phyloP scores from a whole-genome alignment of 2,888 invertebrate species.

The Mayetiola destructor region DNA sequence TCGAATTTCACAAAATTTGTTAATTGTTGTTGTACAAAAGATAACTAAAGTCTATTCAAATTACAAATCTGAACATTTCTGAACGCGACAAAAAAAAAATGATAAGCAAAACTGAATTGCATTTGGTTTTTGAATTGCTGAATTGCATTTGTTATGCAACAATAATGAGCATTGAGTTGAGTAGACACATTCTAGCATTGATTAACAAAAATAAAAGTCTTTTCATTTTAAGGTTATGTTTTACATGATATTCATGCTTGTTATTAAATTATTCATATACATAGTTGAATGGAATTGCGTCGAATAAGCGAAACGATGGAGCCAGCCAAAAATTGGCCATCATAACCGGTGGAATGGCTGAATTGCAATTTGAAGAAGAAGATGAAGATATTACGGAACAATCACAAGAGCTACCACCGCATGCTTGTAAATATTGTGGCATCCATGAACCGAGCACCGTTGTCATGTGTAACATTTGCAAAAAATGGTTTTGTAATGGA shows the following conservation, averaged over 20 bases:
- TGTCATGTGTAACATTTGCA: constrained; percentile 95
- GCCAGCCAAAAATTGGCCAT: constrained; percentile 47
- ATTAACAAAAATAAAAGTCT: too few relatives aligned
- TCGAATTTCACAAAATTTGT: too few relatives aligned
- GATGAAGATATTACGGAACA: constrained; percentile 82
- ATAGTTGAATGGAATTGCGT: constrained; percentile 54
- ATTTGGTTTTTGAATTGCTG: too few relatives aligned
- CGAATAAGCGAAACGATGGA: constrained; percentile 39
- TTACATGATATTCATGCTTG: too few relatives aligned
- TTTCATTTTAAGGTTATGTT: constrained; percentile 12
- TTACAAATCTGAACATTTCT: too few relatives aligned
- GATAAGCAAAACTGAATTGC: neutral
- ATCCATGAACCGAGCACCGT: constrained; percentile 96
- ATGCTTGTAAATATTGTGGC: constrained; percentile 98
- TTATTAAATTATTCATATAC: too few relatives aligned
- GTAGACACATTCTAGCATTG: too few relatives aligned
- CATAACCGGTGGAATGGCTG: constrained; percentile 61
- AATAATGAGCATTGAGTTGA: too few relatives aligned
- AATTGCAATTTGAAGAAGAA: constrained; percentile 89
- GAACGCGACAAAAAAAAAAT: neutral
- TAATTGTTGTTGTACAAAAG: too few relatives aligned
- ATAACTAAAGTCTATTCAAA: too few relatives aligned
- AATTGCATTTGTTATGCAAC: too few relatives aligned
- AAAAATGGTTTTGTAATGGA: constrained; percentile 99
- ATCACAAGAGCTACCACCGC: constrained; percentile 76